Evolutionary conservation across 2,888 invertebrate genomes (phyloP), one percentile per base, ranked within the genome.

Genomic region (Ochropleura leucogaster): DNA sequence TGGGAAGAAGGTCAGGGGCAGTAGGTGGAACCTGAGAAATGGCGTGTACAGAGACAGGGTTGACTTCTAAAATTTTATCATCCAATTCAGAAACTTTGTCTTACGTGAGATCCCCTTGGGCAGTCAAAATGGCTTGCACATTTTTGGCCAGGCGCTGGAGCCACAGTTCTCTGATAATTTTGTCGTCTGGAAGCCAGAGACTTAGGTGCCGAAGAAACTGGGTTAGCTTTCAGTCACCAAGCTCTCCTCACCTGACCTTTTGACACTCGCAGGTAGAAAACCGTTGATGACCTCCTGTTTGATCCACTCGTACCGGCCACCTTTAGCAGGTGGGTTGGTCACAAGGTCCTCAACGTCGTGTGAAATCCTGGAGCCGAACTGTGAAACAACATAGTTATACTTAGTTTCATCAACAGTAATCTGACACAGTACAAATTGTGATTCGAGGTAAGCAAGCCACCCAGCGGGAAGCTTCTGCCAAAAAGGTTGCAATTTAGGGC

Each of bases 141-240:
- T 18, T 60, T 42, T 42, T 62, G n/a, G 42, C n/a, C 6, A 62
- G 60, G 1, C 62, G 62, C 18, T 62, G 62, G 12, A 62, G 60
- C 42, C 60, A 60, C 42, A 42, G n/a, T 1, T 62, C 44, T 62
- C 44, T 62, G 12, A 62, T 44, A 5, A 62, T n/a, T 6, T 10
- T 42, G n/a, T 62, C n/a, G 44, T 62, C 42, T 42, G 51, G 44
- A n/a, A 12, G 42, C 62, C 7, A 62, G 12, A 12, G 62, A 44
- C 62, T 62, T 62, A 62, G 12, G 44, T 62, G 62, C 6, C 62
- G 62, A 12, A 62, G 62, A 62, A 62, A 62, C 62, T 62, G 62
- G 5, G 40, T 40, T 0, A 42, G 42, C 10, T 62, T 62, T 3
- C n/a, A 18, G 42, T 62, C 60, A 42, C 60, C 60, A 62, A 62